Conservation (phyloP, 2,888 invertebrate genomes). For the Colostygia pectinataria region DNA sequence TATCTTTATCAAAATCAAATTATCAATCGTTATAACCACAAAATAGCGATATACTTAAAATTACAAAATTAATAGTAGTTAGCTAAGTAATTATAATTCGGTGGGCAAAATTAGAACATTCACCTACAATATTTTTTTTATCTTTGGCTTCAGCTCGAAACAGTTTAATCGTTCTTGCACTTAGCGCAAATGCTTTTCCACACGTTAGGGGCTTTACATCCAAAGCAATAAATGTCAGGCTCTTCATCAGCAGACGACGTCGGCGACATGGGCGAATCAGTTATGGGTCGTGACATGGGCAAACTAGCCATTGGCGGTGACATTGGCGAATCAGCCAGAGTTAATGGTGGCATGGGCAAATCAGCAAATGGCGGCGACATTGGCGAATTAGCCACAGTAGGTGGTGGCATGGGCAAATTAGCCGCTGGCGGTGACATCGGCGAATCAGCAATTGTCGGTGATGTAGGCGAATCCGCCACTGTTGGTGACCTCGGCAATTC, state of each 20-base stretch:
- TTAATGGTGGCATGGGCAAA: neutral
- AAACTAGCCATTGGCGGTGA: neutral
- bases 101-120: too few species aligned
- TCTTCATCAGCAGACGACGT: conserved; percentile 12
- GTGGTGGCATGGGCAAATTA: neutral
- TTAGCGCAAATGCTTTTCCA: conserved; percentile 10
- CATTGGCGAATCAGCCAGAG: neutral
- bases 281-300: neutral
- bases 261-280: conserved; percentile 10
- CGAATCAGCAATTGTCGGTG: neutral
- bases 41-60: too few species aligned
- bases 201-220: conserved; percentile 10
- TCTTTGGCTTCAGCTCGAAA: too few species aligned
- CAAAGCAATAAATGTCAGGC: conserved; percentile 9
- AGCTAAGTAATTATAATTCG: too few species aligned
- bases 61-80: too few species aligned
- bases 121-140: too few species aligned
- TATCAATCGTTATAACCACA: too few species aligned
- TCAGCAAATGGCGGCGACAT: neutral
- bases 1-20: too few species aligned
- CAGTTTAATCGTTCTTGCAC: conserved; percentile 8
- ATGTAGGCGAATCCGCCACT: neutral
- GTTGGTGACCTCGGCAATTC: neutral
- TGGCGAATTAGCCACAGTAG: neutral
- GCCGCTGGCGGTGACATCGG: neutral